Percentiles rank a stretch among this genome's conserved stretches.
Conservation (phyloP, 2,888 invertebrate species). For the Parthenolecanium corni region DNA sequence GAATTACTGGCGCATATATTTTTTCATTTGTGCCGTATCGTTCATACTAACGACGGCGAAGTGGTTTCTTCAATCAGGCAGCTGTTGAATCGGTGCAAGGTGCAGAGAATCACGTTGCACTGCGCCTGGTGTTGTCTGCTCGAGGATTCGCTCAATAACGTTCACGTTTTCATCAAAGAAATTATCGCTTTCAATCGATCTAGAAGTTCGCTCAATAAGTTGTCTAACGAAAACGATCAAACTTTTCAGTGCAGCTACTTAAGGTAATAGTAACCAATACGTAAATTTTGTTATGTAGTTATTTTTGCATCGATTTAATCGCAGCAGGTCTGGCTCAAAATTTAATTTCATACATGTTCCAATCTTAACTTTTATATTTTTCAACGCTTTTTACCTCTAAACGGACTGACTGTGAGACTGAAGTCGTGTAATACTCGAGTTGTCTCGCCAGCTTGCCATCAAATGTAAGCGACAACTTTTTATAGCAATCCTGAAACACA, state of each 20-base stretch:
- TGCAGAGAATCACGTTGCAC: slow-evolving; percentile 72
- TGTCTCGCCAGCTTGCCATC: too few species aligned
- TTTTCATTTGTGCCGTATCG: slow-evolving; percentile 58
- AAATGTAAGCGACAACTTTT: too few species aligned
- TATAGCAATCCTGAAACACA: too few species aligned
- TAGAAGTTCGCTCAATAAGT: slow-evolving; percentile 37
- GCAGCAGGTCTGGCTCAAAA: too few species aligned
- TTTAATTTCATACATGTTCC: too few species aligned
- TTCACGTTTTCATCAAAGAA: slow-evolving; percentile 52
- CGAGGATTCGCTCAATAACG: slow-evolving; percentile 34
- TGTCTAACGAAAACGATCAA: slow-evolving; percentile 4
- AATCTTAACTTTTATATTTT: too few species aligned
- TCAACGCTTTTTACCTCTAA: too few species aligned
- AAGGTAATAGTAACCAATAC: slow-evolving; percentile 35
- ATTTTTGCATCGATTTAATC: too few species aligned
- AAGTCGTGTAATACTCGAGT: too few species aligned
- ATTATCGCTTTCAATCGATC: slow-evolving; percentile 58
- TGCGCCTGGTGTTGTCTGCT: slow-evolving; percentile 65
- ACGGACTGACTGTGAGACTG: too few species aligned
- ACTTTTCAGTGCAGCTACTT: slow-evolving; percentile 32
- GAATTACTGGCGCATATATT: slow-evolving; percentile 61
- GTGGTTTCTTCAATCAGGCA: slow-evolving; percentile 66
- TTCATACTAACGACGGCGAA: slow-evolving; percentile 62
- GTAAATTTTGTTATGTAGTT: too few species aligned
- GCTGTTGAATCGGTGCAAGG: slow-evolving; percentile 59